phyloP scores from a whole-genome alignment of 2,888 invertebrate genomes.

The Calliopum simillimum region DNA sequence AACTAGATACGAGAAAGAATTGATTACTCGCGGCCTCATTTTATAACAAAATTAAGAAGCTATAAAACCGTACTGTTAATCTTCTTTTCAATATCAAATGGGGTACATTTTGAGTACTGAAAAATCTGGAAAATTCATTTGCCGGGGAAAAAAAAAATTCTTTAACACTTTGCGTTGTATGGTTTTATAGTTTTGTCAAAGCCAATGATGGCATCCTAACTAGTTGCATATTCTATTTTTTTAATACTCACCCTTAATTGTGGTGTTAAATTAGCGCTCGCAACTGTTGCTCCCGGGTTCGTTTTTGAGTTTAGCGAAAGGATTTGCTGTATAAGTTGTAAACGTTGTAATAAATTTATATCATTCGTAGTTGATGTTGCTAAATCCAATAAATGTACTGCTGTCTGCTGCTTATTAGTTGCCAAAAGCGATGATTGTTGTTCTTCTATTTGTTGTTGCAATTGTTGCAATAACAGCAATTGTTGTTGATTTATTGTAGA shows the following conservation, averaged over 20 bases:
- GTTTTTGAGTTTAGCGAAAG: constrained; percentile 44
- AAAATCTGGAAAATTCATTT: too few species aligned
- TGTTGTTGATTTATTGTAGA: constrained; percentile 29
- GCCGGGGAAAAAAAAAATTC: too few species aligned
- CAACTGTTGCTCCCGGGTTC: constrained; percentile 7
- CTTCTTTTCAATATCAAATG: too few species aligned
- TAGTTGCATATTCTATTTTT: not conserved
- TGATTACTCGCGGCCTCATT: too few species aligned
- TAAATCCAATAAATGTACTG: constrained; percentile 14
- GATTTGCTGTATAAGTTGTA: constrained; percentile 46
- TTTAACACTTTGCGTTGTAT: too few species aligned
- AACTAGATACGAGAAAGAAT: too few species aligned
- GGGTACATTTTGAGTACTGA: too few species aligned
- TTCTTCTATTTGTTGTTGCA: constrained; percentile 50
- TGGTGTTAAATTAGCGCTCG: not conserved
- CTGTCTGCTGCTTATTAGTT: constrained; percentile 7
- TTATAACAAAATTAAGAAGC: too few species aligned
- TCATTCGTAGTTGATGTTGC: constrained; percentile 40
- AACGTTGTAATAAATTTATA: constrained; percentile 41
- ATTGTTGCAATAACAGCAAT: constrained; percentile 25
- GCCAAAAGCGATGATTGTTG: constrained; percentile 21
- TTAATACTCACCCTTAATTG: not conserved
- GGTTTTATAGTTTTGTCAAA: too few species aligned
- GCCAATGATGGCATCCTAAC: too few species aligned
- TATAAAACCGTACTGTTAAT: too few species aligned